These are phyloP conservation scores for Melanargia galathea DNA, from an alignment of 2,888 invertebrate species.

Conservation along the genomic window DNA sequence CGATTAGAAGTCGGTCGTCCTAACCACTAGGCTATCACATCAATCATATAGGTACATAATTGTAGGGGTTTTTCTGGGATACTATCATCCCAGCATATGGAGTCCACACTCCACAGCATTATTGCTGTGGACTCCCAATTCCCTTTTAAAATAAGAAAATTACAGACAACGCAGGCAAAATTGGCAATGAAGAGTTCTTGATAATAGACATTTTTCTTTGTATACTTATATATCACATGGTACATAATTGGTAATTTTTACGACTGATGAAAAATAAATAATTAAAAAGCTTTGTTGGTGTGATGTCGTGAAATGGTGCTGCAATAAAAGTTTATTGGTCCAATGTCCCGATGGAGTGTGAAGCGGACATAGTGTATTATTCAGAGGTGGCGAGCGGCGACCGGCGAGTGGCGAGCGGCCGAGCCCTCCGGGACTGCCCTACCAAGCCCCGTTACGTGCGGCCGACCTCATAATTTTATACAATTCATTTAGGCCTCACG, in stretches of 20 bases:
- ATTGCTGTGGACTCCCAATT: no score
- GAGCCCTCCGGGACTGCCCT: constrained; percentile 37
- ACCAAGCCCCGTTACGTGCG: constrained; percentile 35
- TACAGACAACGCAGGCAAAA: not conserved
- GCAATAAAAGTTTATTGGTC: constrained; percentile 35
- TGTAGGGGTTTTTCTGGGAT: no score
- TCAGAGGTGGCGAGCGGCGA: constrained; percentile 17
- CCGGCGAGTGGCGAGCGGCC: constrained; percentile 13
- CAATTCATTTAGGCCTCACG: constrained; percentile 24
- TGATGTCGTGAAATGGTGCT: constrained; percentile 26
- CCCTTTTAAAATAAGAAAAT: no score
- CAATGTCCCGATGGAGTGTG: constrained; percentile 34
- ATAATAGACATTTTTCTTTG: no score
- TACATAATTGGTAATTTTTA: not conserved
- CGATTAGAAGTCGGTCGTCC: no score
- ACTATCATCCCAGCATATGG: no score
- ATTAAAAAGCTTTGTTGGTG: no score
- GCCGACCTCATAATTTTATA: constrained; percentile 35
- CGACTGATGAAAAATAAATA: no score
- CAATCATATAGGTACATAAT: no score
- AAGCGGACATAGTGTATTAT: constrained; percentile 36
- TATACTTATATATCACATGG: not conserved
- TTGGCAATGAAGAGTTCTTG: not conserved
- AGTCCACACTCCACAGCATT: no score
- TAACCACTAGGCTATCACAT: no score